Percentiles rank a stretch among this genome's conserved stretches.
Evolutionary conservation across 1,140 invertebrate species (phyloP).

Genomic region (Pomacea maculata): DNA sequence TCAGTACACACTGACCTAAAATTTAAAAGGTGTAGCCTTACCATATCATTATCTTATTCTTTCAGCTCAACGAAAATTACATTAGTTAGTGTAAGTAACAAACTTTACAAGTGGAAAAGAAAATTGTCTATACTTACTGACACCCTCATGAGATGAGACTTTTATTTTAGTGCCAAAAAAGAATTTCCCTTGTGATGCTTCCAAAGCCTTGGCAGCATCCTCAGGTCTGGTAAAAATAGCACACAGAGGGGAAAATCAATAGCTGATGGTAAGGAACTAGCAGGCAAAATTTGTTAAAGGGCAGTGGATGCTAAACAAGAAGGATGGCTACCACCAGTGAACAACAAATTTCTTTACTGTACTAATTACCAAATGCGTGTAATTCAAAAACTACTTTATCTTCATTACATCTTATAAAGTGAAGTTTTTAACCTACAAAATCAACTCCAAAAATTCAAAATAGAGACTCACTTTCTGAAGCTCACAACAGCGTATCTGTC

Average conservation of each 20-base stretch:
- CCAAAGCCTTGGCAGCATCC: constrained; percentile 93
- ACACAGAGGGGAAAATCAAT: constrained; percentile 17
- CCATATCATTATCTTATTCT: too few relatives aligned
- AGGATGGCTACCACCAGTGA: too few relatives aligned
- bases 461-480: constrained; percentile 83
- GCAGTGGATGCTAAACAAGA: too few relatives aligned
- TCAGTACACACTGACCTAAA: too few relatives aligned
- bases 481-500: constrained; percentile 89
- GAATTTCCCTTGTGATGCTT: constrained; percentile 93
- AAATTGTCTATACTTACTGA: constrained; percentile 47
- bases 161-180: constrained; percentile 81
- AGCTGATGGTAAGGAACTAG: not conserved
- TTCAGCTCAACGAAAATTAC: too few relatives aligned
- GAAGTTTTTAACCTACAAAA: too few relatives aligned
- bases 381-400: too few relatives aligned
- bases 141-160: constrained; percentile 59
- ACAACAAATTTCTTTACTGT: too few relatives aligned
- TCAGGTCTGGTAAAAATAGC: constrained; percentile 72
- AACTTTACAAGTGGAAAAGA: too few relatives aligned
- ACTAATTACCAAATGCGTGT: not conserved
- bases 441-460: not conserved
- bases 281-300: not conserved
- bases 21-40: too few relatives aligned
- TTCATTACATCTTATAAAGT: too few relatives aligned
- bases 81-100: too few relatives aligned